Base-by-base conservation (phyloP, 2,888 invertebrate species). In the Chrysotoxum bicinctum region DNA sequence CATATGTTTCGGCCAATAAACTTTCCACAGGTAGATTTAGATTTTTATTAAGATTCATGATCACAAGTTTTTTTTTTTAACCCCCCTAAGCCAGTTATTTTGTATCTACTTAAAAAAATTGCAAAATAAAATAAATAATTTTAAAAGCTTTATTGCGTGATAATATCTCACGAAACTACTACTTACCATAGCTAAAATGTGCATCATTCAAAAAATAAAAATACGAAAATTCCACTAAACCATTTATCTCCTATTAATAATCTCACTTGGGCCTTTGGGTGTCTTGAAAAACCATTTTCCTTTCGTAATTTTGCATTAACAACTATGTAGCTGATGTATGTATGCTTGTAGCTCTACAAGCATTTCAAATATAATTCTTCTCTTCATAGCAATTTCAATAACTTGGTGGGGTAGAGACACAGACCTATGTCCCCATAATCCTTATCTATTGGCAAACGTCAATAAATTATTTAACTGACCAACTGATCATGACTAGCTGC, bases 381-480 rank as follows among this genome's bases (percentile, higher is more conserved):
- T 69, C 32, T 77, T n/a, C 14, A n/a, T 3, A 32, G 70, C 54
- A 74, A 35, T 26, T 50, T 50, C 12, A 32, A 56, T 56, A 23
- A 60, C 7, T 21, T 58, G 35, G 23, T 48, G 19, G 19, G 19
- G 26, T 2, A n/a, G 9, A 32, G 32, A 30, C 54, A n/a, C 7
- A 35, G 19, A 58, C 58, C 52, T 45, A 66, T 68, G 84, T 84
- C 79, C 70, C 70, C 84, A 76, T 56, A 72, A 56, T 81, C 81
- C 81, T 85, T 85, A 85, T 85, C 85, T 62, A 45, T 69, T 40
- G 50, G 54, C 16, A 45, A 80, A 72, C 62, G 76, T 64, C 72
- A 81, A 85, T 85, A 85, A 81, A 76, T 85, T 80, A 85, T 81
- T 77, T 77, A 52, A 58, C 81, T 76, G 76, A 77, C 80, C 76